Percentiles rank a stretch among this genome's conserved stretches.
These are phyloP conservation scores for Bradypus variegatus DNA, from an alignment of 2,797 vertebrate species.

Conservation along the genomic window DNA sequence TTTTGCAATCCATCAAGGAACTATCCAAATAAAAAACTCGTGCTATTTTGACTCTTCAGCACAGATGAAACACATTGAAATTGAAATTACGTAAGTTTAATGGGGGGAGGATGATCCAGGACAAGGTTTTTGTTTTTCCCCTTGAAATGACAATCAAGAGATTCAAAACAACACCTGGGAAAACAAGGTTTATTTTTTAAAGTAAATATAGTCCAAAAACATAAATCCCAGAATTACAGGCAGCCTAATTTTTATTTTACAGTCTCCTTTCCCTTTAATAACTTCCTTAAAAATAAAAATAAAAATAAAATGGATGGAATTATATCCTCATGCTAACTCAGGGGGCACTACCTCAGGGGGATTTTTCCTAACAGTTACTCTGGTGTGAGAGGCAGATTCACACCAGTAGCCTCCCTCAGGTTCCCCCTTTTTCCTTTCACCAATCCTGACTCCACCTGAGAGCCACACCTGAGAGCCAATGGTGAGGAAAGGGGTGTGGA, in stretches of 20 bases:
- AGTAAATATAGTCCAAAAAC: not conserved
- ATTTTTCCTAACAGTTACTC: not conserved
- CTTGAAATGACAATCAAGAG: not conserved
- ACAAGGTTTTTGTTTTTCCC: not conserved
- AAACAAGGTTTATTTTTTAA: not conserved
- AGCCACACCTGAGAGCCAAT: not conserved
- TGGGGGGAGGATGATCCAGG: not conserved
- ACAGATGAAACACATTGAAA: not conserved
- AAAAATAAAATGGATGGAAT: not conserved
- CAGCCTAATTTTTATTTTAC: not conserved
- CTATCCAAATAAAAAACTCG: constrained; percentile 2
- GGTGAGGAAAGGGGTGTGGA: rapidly evolving
- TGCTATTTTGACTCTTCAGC: not conserved
- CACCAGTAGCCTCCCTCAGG: not conserved
- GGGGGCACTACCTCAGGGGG: not conserved
- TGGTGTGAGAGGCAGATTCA: not conserved
- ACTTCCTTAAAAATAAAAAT: not conserved
- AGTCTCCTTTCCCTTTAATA: not conserved
- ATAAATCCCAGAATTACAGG: not conserved
- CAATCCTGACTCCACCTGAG: not conserved
- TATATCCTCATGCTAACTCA: not conserved
- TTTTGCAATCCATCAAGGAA: constrained; percentile 3
- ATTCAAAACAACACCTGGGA: not conserved
- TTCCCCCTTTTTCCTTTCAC: not conserved
- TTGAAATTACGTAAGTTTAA: not conserved